A percentile compares a stretch with the other conserved stretches of the same genome.
Conservation (phyloP, 2,888 invertebrate species). For the Pseudeuparius sepicola region DNA sequence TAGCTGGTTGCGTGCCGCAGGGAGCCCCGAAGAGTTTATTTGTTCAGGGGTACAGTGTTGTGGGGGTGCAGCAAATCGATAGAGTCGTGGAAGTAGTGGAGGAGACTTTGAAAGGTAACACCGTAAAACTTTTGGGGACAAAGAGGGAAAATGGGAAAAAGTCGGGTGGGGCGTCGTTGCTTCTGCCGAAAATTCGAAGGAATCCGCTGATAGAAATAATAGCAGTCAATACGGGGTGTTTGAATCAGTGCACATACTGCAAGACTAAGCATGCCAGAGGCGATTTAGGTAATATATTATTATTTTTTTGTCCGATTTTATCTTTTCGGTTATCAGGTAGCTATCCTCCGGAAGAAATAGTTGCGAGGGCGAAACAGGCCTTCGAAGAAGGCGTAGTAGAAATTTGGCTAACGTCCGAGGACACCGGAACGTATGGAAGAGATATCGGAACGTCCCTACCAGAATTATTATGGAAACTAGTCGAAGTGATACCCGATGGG, state of each 20-base stretch:
- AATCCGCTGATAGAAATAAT: slow-evolving; percentile 97
- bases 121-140: slow-evolving; percentile 49
- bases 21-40: slow-evolving; percentile 69
- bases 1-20: slow-evolving; percentile 98
- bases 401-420: slow-evolving; percentile 96
- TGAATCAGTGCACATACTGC: slow-evolving; percentile 98
- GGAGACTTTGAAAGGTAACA: slow-evolving; percentile 83
- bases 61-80: slow-evolving; percentile 99
- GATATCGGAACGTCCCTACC: slow-evolving; percentile 88
- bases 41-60: slow-evolving; percentile 73
- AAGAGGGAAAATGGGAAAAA: slow-evolving; percentile 68
- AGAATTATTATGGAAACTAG: slow-evolving; percentile 73
- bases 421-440: slow-evolving; percentile 91
- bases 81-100: slow-evolving; percentile 95
- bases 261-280: slow-evolving; percentile 97
- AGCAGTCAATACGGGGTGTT: slow-evolving; percentile 89
- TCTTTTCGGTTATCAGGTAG: no score
- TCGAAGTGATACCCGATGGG: slow-evolving; percentile 63
- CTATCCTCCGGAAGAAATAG: slow-evolving; percentile 82
- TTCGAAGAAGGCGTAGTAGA: slow-evolving; percentile 90
- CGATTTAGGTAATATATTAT: no score
- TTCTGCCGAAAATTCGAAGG: slow-evolving; percentile 87
- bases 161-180: slow-evolving; percentile 75
- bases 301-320: no score
- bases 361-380: slow-evolving; percentile 75